These are phyloP conservation scores for Silurus meridionalis DNA, from an alignment of 2,113 vertebrate species.

Conservation along the genomic window DNA sequence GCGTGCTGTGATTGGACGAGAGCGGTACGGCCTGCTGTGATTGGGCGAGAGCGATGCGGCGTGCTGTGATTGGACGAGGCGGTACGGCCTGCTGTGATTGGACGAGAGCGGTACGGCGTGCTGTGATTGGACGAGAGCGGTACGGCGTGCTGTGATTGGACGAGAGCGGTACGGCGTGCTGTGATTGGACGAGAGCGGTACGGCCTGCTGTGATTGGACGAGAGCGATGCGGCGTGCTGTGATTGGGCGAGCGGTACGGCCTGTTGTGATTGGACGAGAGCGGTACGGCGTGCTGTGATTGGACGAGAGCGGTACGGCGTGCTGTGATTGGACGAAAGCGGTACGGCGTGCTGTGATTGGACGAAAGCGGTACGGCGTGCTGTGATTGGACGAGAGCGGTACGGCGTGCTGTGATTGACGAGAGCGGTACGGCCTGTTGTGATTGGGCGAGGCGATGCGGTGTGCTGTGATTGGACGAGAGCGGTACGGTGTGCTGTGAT, in stretches of 20 bases:
- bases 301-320: background rate
- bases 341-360: background rate
- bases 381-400: background rate
- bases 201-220: background rate
- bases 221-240: background rate
- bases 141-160: background rate
- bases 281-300: background rate
- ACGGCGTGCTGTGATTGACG: background rate
- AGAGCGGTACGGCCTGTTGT: too few relatives aligned
- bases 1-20: background rate
- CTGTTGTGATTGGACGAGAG: too few relatives aligned
- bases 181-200: background rate
- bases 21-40: background rate
- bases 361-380: background rate
- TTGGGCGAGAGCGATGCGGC: background rate
- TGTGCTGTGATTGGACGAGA: background rate
- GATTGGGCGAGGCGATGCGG: too few relatives aligned
- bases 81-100: background rate
- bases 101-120: background rate
- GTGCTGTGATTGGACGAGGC: background rate
- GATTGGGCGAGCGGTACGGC: background rate
- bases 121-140: too few relatives aligned
- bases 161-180: background rate
- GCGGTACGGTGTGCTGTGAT: background rate
- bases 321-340: too few relatives aligned